These are phyloP conservation scores for Lophochroa leadbeateri DNA, from an alignment of 2,113 vertebrate species.

Conservation along the genomic window DNA sequence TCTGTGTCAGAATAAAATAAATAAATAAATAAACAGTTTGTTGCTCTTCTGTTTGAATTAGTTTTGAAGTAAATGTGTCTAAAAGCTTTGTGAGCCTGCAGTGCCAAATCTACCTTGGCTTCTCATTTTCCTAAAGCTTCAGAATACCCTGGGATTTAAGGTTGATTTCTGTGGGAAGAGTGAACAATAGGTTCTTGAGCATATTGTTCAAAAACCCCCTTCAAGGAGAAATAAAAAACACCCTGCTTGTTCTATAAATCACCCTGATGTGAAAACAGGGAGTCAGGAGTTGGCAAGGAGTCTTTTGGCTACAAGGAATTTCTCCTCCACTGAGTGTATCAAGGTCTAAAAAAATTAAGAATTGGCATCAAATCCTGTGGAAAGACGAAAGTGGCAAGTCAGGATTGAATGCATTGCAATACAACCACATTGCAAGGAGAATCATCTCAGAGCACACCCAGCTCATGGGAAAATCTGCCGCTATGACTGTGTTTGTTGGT, in stretches of 20 bases:
- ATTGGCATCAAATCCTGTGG: neutral
- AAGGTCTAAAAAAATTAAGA: neutral
- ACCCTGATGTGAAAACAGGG: neutral
- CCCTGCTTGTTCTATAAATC: neutral
- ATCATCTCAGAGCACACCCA: neutral
- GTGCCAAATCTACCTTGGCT: neutral
- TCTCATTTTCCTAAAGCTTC: neutral
- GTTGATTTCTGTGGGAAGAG: neutral
- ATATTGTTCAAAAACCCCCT: neutral
- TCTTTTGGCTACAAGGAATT: neutral
- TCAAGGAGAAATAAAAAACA: neutral
- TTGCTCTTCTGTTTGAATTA: neutral
- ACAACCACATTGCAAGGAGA: neutral
- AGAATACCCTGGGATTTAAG: neutral
- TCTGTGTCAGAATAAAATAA: neutral
- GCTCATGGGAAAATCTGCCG: neutral
- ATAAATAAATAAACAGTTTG: neutral
- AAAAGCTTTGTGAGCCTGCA: neutral
- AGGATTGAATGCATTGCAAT: neutral
- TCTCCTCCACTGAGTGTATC: neutral
- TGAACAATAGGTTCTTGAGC: neutral
- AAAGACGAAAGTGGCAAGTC: neutral
- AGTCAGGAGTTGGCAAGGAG: neutral
- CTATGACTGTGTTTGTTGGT: neutral
- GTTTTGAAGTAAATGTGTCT: neutral